These are phyloP conservation scores for Phocoena sinus DNA, from an alignment of 2,113 vertebrate genomes.

Conservation along the genomic window DNA sequence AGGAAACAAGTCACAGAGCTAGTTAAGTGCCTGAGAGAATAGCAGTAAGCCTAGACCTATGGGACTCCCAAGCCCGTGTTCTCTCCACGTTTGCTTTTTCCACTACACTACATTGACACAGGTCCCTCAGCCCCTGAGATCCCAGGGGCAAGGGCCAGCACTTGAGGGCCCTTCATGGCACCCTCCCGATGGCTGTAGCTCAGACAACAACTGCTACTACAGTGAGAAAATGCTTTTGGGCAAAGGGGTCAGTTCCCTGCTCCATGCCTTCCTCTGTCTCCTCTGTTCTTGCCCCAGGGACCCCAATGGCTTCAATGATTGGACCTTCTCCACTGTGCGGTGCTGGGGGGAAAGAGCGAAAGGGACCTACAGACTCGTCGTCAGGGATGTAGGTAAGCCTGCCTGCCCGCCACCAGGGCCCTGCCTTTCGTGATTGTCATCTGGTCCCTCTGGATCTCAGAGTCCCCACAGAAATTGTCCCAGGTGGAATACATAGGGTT, in stretches of 20 bases:
- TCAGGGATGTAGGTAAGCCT: conserved; percentile 89
- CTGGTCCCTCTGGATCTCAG: not conserved
- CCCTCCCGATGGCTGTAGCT: not conserved
- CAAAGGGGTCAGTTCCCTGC: not conserved
- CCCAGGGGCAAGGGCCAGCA: not conserved
- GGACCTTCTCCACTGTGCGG: conserved; percentile 97
- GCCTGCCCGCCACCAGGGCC: not conserved
- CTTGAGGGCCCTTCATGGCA: not conserved
- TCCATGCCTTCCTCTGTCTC: accelerated
- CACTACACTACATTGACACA: accelerated
- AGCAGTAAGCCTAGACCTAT: accelerated
- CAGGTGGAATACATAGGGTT: not conserved
- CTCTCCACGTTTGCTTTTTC: not conserved
- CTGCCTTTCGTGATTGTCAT: not conserved
- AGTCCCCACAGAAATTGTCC: not conserved
- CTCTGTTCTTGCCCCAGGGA: conserved; percentile 78
- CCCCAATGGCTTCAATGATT: conserved; percentile 88
- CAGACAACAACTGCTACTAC: not conserved
- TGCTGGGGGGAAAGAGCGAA: conserved; percentile 94
- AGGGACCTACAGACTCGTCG: conserved; percentile 87
- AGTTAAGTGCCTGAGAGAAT: not conserved
- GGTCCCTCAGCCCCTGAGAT: not conserved
- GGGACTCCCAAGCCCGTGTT: not conserved
- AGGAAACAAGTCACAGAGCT: not conserved
- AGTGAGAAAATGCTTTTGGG: not conserved